Evolutionary conservation across 2,113 vertebrate species (phyloP).

Genomic region (Hippoglossus stenolepis): DNA sequence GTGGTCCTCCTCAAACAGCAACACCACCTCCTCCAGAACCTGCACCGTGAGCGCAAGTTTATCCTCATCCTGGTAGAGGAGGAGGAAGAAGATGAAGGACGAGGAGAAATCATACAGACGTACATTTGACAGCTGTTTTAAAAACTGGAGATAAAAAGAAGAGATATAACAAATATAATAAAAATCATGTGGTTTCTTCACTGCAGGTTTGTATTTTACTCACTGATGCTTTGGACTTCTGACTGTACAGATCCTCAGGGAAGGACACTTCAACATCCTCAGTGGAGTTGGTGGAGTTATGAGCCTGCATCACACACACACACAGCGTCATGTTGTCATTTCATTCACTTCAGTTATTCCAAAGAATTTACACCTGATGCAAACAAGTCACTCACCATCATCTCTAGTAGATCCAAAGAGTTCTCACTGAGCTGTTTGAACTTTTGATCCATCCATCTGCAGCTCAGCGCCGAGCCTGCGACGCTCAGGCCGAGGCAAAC

Average conservation of each 20-base stretch:
- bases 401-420: slow-evolving; percentile 39
- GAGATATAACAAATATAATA: too few species aligned
- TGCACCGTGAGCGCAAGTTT: slow-evolving; percentile 64
- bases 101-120: too few species aligned
- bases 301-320: slow-evolving; percentile 34
- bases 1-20: slow-evolving; percentile 57
- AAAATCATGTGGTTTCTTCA: too few species aligned
- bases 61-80: slow-evolving; percentile 59
- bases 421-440: slow-evolving; percentile 52
- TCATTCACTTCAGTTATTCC: not conserved
- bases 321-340: not conserved
- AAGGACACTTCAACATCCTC: slow-evolving; percentile 39
- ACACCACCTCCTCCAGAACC: slow-evolving; percentile 50
- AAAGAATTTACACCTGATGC: not conserved
- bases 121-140: too few species aligned
- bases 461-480: slow-evolving; percentile 48
- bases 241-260: slow-evolving; percentile 47
- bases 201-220: not conserved
- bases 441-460: slow-evolving; percentile 69
- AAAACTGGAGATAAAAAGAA: too few species aligned
- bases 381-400: slow-evolving; percentile 61
- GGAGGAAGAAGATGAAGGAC: too few species aligned
- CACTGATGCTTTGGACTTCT: slow-evolving; percentile 46
- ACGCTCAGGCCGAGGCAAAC: slow-evolving; percentile 46
- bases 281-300: slow-evolving; percentile 51